A percentile compares a stretch with the other conserved stretches of the same genome.
Conservation (phyloP, 1,140 invertebrate species). For the Zaprionus capensis region DNA sequence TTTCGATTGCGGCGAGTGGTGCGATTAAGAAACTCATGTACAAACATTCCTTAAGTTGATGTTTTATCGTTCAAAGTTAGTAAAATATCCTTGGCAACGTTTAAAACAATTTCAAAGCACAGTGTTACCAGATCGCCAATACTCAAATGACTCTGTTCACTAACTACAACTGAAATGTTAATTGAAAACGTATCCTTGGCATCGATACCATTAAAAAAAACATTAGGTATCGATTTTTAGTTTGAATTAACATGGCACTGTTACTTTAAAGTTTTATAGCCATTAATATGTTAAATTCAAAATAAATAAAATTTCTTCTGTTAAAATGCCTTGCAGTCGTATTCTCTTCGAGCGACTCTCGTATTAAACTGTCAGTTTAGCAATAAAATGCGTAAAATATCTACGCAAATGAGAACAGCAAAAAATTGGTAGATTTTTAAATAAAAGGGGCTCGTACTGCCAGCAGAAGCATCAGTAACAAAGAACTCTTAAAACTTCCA, state of each 20-base stretch:
- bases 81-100: conserved; percentile 16
- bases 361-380: background rate
- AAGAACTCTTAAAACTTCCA: conserved; percentile 7
- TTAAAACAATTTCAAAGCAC: background rate
- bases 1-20: conserved; percentile 64
- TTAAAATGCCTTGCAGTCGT: too few relatives aligned
- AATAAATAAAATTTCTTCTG: background rate
- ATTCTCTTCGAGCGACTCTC: conserved; percentile 5
- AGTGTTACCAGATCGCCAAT: background rate
- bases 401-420: background rate
- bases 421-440: conserved; percentile 11
- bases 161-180: background rate
- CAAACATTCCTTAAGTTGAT: conserved; percentile 31
- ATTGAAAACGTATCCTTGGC: background rate
- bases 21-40: conserved; percentile 53
- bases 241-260: background rate
- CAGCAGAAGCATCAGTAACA: conserved; percentile 10
- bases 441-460: conserved; percentile 20
- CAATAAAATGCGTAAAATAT: conserved; percentile 13
- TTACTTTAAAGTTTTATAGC: background rate
- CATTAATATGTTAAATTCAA: background rate
- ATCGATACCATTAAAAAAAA: background rate
- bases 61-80: conserved; percentile 16
- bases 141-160: background rate
- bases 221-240: background rate